Evolutionary conservation across 2,113 vertebrate species (phyloP).

Genomic region (Glareola pratincola): DNA sequence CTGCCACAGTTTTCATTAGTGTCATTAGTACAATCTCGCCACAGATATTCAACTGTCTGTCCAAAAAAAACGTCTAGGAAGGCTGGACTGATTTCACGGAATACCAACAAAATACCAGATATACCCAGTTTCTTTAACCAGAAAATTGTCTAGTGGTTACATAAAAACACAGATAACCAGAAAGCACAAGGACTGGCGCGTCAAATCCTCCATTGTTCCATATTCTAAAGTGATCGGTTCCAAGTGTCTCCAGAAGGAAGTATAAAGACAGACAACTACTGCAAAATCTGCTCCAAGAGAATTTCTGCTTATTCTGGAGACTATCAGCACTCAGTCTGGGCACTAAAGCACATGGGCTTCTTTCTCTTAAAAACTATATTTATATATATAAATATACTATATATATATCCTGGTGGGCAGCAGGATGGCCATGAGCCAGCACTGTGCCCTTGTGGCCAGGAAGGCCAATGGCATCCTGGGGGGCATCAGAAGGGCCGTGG

Average conservation of each 20-base stretch:
- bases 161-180: background rate
- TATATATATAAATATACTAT: too few relatives aligned
- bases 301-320: background rate
- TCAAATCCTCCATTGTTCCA: accelerated
- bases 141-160: background rate
- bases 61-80: background rate
- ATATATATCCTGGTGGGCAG: too few relatives aligned
- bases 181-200: background rate
- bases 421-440: too few relatives aligned
- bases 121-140: background rate
- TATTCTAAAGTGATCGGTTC: background rate
- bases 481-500: too few relatives aligned
- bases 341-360: background rate
- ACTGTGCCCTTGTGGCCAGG: too few relatives aligned
- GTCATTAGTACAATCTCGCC: background rate
- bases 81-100: background rate
- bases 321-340: background rate
- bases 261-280: background rate
- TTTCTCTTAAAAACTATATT: background rate
- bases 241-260: background rate
- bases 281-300: background rate
- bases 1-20: background rate
- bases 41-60: background rate
- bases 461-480: too few relatives aligned
- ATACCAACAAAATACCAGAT: background rate